Percentiles rank a stretch among this genome's conserved stretches.
phyloP scores from a whole-genome alignment of 2,113 vertebrate genomes.

The Triplophysa siluroides region DNA sequence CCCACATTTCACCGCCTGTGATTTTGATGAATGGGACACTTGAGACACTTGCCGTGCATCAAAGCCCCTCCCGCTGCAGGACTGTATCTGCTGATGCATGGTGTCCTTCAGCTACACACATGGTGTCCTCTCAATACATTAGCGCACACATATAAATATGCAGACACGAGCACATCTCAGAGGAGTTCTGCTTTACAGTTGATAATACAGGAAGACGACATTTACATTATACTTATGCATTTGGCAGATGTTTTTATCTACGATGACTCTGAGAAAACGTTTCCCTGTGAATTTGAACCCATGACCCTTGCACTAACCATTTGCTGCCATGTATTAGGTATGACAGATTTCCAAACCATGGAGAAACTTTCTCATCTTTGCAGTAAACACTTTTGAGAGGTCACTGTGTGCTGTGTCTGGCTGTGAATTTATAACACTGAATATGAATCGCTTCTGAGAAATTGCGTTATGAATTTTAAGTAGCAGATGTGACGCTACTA shows the following conservation, averaged over 20 bases:
- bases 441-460: constrained; percentile 29
- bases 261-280: no score
- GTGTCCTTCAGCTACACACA: constrained; percentile 1
- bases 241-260: no score
- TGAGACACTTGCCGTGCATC: constrained; percentile 4
- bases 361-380: background rate
- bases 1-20: constrained; percentile 10
- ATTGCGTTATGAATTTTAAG: constrained; percentile 34
- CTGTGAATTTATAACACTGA: constrained; percentile 10
- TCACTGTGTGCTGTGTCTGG: background rate
- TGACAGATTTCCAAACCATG: background rate
- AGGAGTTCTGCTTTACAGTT: no score
- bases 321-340: background rate
- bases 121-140: background rate
- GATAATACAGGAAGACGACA: no score
- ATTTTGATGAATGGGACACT: constrained; percentile 39
- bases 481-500: constrained; percentile 27
- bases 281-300: no score
- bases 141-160: background rate
- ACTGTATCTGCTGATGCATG: constrained; percentile 11
- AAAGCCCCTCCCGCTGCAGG: constrained; percentile 18
- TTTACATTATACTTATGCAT: no score
- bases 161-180: no score
- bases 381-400: background rate
- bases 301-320: background rate